A percentile compares a stretch with the other conserved stretches of the same genome.
Conservation (phyloP, 2,113 vertebrate genomes). For the Agapornis roseicollis region DNA sequence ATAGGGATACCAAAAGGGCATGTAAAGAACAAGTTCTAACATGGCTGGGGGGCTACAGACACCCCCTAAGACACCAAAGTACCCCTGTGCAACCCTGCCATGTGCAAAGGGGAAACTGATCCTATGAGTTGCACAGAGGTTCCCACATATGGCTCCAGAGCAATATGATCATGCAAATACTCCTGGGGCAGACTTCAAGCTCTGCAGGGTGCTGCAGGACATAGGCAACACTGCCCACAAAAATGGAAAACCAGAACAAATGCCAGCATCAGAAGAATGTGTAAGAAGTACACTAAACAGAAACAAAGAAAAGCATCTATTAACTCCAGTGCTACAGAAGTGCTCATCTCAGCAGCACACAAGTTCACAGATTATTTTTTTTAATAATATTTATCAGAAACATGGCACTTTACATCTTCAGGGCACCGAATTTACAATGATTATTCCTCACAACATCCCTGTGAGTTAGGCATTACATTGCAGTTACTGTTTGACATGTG, state of each 20-base stretch:
- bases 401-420: conserved; percentile 36
- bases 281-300: neutral
- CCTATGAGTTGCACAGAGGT: neutral
- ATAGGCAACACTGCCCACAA: fast-evolving
- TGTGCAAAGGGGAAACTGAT: fast-evolving
- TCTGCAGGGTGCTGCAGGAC: neutral
- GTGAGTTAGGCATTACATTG: conserved; percentile 14
- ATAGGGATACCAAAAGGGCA: neutral
- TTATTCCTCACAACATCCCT: conserved; percentile 47
- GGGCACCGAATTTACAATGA: conserved; percentile 7
- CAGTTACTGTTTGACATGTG: neutral
- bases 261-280: neutral
- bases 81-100: neutral
- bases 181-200: neutral
- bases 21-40: neutral
- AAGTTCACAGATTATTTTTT: neutral
- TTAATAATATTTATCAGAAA: conserved; percentile 26
- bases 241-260: neutral
- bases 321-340: neutral
- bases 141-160: neutral
- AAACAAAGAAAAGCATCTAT: neutral
- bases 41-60: neutral
- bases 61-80: neutral
- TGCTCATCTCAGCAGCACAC: neutral
- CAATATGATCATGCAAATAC: no score